phyloP scores from a whole-genome alignment of 2,888 invertebrate genomes.

The Apamea monoglypha region DNA sequence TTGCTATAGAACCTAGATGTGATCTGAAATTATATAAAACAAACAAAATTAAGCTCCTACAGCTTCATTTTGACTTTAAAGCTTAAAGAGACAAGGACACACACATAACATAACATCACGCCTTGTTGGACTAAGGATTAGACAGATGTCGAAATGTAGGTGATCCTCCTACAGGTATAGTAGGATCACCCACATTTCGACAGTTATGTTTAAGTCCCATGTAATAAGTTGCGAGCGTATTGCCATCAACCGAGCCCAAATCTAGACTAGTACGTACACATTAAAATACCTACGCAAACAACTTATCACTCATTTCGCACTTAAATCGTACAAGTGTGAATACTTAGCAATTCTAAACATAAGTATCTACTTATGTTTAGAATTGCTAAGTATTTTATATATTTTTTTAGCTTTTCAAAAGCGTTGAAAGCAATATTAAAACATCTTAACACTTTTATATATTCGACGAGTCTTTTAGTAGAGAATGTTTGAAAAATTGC shows the following conservation, averaged over 20 bases:
- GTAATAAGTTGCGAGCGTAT: too few species aligned
- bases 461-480: slow-evolving; percentile 46
- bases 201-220: not conserved
- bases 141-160: not conserved
- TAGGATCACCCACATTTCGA: not conserved
- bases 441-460: slow-evolving; percentile 27
- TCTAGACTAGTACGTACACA: not conserved
- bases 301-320: not conserved
- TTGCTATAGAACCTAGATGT: not conserved
- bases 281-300: not conserved
- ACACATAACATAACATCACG: not conserved
- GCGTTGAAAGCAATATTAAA: slow-evolving; percentile 29
- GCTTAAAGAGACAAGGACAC: not conserved
- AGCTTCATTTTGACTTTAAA: not conserved
- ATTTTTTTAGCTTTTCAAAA: slow-evolving; percentile 14
- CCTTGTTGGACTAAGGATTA: not conserved
- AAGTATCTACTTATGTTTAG: slow-evolving; percentile 4
- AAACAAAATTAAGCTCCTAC: too few species aligned
- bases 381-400: too few species aligned
- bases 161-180: not conserved
- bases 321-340: slow-evolving; percentile 2
- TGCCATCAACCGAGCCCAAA: too few species aligned
- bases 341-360: not conserved
- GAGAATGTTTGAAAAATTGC: slow-evolving; percentile 72
- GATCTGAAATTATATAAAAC: not conserved